Percentiles rank a stretch among this genome's conserved stretches.
Evolutionary conservation across 2,888 invertebrate species (phyloP).

Genomic region (Galeruca laticollis): DNA sequence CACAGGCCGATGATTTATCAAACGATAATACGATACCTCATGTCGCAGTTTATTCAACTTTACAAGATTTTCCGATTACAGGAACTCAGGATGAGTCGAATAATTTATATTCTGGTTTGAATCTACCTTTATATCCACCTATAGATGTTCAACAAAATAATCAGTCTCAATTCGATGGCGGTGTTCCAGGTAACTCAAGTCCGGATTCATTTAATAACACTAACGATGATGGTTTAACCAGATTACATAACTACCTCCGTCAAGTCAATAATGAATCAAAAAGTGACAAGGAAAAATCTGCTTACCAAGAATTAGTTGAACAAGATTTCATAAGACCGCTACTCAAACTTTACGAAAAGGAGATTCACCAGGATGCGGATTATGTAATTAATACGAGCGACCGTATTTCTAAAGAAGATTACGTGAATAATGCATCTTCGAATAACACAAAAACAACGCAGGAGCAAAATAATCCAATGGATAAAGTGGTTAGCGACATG

Average conservation of each 20-base stretch:
- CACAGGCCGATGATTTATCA: constrained; percentile 1
- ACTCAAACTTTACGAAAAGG: constrained; percentile 59
- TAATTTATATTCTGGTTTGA: not conserved
- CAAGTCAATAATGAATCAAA: constrained; percentile 52
- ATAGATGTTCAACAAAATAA: constrained; percentile 4
- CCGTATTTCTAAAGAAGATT: constrained; percentile 61
- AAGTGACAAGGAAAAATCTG: constrained; percentile 54
- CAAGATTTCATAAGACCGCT: constrained; percentile 63
- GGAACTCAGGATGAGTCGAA: not conserved
- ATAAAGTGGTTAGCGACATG: constrained; percentile 15
- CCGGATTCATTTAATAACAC: constrained; percentile 12
- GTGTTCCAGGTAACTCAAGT: not conserved
- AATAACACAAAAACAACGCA: constrained; percentile 1
- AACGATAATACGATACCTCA: not conserved
- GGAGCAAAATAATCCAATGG: constrained; percentile 8
- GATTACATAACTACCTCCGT: constrained; percentile 55
- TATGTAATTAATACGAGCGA: constrained; percentile 50
- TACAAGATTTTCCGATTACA: constrained; percentile 19
- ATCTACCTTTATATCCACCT: constrained; percentile 34
- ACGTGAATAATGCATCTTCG: constrained; percentile 45
- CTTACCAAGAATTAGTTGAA: constrained; percentile 61
- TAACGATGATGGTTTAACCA: constrained; percentile 43
- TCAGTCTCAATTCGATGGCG: not conserved
- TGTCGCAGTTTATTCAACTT: constrained; percentile 23
- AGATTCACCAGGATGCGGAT: constrained; percentile 52